Conservation (phyloP, 2,888 invertebrate genomes). For the Platerodrilus igneus region DNA sequence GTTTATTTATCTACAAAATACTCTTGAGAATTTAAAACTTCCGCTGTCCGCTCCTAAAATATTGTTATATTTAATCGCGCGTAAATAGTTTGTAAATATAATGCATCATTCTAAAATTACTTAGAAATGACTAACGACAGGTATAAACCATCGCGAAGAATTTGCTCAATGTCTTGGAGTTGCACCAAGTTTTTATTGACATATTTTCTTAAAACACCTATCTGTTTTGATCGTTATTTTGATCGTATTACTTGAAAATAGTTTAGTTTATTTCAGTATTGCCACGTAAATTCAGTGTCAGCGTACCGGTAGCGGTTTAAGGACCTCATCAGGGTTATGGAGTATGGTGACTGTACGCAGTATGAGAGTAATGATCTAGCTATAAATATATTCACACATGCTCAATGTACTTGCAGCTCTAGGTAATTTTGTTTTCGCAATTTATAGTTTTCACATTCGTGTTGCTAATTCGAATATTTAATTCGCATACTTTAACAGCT, state of each 20-base stretch:
- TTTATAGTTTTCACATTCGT: conserved; percentile 25
- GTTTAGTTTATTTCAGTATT: conserved; percentile 21
- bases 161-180: conserved; percentile 11
- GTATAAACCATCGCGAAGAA: conserved; percentile 9
- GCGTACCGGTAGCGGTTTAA: conserved; percentile 21
- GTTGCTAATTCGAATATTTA: conserved; percentile 25
- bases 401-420: conserved; percentile 23
- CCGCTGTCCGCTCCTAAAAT: too few species aligned
- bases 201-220: conserved; percentile 11
- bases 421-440: conserved; percentile 24
- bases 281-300: conserved; percentile 23
- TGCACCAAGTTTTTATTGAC: conserved; percentile 12
- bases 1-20: too few species aligned
- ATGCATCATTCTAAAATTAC: too few species aligned
- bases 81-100: too few species aligned
- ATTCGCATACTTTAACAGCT: conserved; percentile 23
- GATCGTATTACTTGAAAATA: conserved; percentile 19
- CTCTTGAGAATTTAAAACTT: too few species aligned
- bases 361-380: conserved; percentile 26
- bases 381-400: conserved; percentile 26
- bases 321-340: conserved; percentile 25
- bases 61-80: too few species aligned
- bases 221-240: conserved; percentile 17
- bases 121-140: too few species aligned
- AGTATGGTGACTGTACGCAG: conserved; percentile 16